phyloP scores from a whole-genome alignment of 2,113 vertebrate genomes.

The Cichladusa arquata region DNA sequence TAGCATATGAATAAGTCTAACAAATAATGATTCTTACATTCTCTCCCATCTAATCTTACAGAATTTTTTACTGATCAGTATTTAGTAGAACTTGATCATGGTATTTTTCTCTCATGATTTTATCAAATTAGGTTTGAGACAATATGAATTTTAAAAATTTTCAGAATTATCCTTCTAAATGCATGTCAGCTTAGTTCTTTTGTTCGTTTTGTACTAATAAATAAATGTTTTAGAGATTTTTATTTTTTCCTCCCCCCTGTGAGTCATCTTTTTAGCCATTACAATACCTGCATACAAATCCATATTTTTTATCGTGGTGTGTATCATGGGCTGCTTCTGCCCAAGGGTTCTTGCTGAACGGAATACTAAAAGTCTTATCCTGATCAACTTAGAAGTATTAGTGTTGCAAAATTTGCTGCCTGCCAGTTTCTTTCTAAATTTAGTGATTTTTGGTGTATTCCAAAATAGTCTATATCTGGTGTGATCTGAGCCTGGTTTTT shows the following conservation, averaged over 20 bases:
- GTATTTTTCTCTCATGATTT: neutral
- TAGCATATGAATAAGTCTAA: neutral
- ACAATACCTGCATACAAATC: neutral
- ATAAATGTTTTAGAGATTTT: neutral
- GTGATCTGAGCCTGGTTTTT: neutral
- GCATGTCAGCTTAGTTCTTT: neutral
- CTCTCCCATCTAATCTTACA: neutral
- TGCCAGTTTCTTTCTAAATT: neutral
- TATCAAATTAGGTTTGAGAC: neutral
- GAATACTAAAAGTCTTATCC: neutral
- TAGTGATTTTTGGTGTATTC: neutral
- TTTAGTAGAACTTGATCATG: neutral
- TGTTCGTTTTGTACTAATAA: neutral
- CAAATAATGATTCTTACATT: neutral
- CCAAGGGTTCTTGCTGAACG: neutral
- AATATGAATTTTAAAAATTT: neutral
- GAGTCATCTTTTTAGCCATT: neutral
- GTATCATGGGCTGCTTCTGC: neutral
- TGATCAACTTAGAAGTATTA: neutral
- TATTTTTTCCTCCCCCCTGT: fast-evolving
- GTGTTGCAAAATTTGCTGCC: neutral
- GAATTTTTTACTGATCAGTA: neutral
- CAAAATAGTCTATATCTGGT: neutral
- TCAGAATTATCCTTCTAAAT: neutral
- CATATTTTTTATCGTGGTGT: neutral